Conservation (phyloP, 64 coral and sea anemone genomes). For the Stylophora pistillata region DNA sequence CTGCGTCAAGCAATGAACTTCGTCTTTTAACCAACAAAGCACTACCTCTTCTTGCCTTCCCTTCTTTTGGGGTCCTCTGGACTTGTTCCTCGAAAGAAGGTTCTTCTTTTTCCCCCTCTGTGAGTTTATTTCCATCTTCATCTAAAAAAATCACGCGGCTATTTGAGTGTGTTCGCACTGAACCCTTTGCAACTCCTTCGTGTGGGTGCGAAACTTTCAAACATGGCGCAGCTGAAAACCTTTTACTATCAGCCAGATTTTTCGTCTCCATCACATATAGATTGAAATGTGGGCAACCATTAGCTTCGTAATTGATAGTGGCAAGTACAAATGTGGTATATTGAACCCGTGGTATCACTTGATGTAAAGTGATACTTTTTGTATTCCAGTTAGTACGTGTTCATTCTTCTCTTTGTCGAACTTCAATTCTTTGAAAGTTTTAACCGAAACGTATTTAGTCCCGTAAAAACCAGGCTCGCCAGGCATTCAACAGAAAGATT, state of each 20-base stretch:
- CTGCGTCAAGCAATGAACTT: background rate
- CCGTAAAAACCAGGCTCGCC: too few species aligned
- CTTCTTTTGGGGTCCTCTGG: background rate
- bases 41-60: background rate
- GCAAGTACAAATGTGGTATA: too few species aligned
- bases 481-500: too few species aligned
- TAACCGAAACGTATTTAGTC: too few species aligned
- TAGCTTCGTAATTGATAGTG: too few species aligned
- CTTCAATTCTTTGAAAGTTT: too few species aligned
- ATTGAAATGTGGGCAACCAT: background rate
- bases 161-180: background rate
- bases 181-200: background rate
- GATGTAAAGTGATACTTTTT: too few species aligned
- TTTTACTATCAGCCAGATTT: background rate
- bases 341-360: too few species aligned
- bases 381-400: too few species aligned
- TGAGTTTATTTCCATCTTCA: conserved; percentile 24
- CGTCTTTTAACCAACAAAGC: conserved; percentile 6
- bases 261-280: background rate
- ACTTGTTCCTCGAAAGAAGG: background rate
- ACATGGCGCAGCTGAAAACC: background rate
- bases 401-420: too few species aligned
- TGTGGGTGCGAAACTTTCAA: background rate
- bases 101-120: background rate
- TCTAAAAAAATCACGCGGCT: background rate